A percentile compares a stretch with the other conserved stretches of the same genome.
phyloP scores from a whole-genome alignment of 1,140 invertebrate species.

The Psilanteris sp. region DNA sequence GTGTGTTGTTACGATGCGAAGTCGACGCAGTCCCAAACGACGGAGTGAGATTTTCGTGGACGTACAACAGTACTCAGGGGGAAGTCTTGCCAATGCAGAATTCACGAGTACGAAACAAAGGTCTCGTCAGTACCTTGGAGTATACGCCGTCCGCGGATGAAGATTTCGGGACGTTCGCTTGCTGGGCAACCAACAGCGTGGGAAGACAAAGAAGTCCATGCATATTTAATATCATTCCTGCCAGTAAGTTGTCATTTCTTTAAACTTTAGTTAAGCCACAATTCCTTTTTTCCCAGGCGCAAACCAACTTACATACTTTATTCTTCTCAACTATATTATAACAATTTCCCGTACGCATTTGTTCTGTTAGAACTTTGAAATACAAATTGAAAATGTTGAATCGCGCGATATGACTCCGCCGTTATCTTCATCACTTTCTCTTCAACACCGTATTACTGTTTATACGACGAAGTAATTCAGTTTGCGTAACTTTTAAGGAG shows the following conservation, averaged over 20 bases:
- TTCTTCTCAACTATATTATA: constrained; percentile 46
- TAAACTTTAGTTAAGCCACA: constrained; percentile 55
- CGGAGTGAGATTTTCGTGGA: constrained; percentile 87
- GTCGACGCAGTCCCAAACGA: constrained; percentile 89
- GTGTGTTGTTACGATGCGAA: constrained; percentile 85
- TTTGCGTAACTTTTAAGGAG: constrained; percentile 39
- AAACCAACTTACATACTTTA: constrained; percentile 49
- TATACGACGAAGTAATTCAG: constrained; percentile 24
- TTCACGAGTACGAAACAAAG: constrained; percentile 82
- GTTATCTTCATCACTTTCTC: constrained; percentile 44
- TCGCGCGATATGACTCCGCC: constrained; percentile 12
- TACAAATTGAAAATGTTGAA: constrained; percentile 51
- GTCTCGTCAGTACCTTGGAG: constrained; percentile 85
- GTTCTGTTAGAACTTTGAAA: constrained; percentile 34
- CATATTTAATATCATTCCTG: constrained; percentile 88
- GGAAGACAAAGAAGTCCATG: constrained; percentile 90
- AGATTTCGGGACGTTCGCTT: constrained; percentile 90
- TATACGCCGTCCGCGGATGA: constrained; percentile 83
- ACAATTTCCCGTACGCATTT: constrained; percentile 28
- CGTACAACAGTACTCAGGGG: constrained; percentile 87
- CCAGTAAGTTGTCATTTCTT: constrained; percentile 83
- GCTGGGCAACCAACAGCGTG: constrained; percentile 91
- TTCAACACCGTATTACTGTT: constrained; percentile 21
- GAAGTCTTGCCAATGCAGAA: constrained; percentile 81
- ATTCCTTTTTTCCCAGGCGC: constrained; percentile 16